A percentile compares a stretch with the other conserved stretches of the same genome.
These are phyloP conservation scores for Thamnophis sirtalis DNA, from an alignment of 2,113 vertebrate genomes.

Conservation along the genomic window DNA sequence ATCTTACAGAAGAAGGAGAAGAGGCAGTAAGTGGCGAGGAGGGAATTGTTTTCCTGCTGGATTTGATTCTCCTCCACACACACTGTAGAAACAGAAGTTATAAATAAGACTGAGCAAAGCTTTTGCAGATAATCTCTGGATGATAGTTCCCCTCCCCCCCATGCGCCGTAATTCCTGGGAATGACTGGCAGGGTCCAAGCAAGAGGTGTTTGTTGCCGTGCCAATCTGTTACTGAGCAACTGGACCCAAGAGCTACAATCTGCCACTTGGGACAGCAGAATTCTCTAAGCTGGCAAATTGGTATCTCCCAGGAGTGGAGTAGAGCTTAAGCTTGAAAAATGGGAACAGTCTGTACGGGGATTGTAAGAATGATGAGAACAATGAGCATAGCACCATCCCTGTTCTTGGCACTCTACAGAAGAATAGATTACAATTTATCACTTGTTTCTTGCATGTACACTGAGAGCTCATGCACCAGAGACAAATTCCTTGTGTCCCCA, in stretches of 20 bases:
- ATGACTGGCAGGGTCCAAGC: background rate
- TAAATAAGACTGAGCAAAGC: background rate
- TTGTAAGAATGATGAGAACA: background rate
- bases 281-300: background rate
- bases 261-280: background rate
- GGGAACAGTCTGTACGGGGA: background rate
- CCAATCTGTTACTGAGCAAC: background rate
- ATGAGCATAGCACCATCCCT: background rate
- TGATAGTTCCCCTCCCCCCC: too few species aligned
- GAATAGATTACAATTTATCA: background rate
- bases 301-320: background rate
- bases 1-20: slow-evolving; percentile 10
- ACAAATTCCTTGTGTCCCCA: background rate
- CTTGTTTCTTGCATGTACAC: background rate
- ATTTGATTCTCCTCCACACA: background rate
- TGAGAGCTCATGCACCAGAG: background rate
- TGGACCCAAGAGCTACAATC: background rate
- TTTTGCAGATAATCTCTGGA: background rate
- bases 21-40: background rate
- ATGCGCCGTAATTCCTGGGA: background rate
- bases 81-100: background rate
- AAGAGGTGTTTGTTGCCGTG: background rate
- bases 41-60: background rate
- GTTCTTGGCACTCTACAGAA: background rate
- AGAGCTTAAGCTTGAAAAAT: background rate